These are phyloP conservation scores for Tetranychus piercei DNA, from an alignment of 2,888 invertebrate species.

Conservation along the genomic window DNA sequence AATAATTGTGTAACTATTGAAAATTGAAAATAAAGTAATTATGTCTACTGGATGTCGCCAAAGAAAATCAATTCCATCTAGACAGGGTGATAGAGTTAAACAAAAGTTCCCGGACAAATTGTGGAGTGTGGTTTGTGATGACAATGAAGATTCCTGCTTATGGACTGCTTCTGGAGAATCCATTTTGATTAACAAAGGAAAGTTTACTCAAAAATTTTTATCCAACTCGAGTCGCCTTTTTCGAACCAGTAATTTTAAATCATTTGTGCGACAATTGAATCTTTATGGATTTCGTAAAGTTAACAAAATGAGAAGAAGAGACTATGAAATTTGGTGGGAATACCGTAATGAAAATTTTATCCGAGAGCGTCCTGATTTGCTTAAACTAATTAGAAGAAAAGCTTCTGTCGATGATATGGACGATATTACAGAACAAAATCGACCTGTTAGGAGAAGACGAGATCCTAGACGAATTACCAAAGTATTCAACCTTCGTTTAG, in stretches of 20 bases:
- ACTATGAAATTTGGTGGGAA: background rate
- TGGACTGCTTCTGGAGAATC: background rate
- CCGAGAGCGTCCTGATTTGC: background rate
- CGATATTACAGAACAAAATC: too few relatives aligned
- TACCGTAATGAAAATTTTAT: background rate
- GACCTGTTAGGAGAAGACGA: too few relatives aligned
- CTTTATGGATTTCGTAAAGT: slow-evolving; percentile 7
- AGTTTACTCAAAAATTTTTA: background rate
- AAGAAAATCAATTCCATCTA: too few relatives aligned
- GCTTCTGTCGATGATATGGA: background rate
- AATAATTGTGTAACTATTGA: too few relatives aligned
- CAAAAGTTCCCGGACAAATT: slow-evolving; percentile 8
- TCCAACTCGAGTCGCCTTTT: background rate
- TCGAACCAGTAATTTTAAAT: background rate
- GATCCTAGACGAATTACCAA: too few relatives aligned
- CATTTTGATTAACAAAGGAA: background rate
- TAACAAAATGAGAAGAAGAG: background rate
- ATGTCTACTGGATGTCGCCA: too few relatives aligned
- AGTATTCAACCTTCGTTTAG: too few relatives aligned
- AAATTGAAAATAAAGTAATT: too few relatives aligned
- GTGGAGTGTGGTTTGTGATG: background rate
- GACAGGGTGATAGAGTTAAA: background rate
- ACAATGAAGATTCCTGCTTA: slow-evolving; percentile 1
- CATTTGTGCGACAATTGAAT: slow-evolving; percentile 7
- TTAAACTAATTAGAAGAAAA: background rate